Conservation (phyloP, 2,797 vertebrate species). For the Merluccius polli region DNA sequence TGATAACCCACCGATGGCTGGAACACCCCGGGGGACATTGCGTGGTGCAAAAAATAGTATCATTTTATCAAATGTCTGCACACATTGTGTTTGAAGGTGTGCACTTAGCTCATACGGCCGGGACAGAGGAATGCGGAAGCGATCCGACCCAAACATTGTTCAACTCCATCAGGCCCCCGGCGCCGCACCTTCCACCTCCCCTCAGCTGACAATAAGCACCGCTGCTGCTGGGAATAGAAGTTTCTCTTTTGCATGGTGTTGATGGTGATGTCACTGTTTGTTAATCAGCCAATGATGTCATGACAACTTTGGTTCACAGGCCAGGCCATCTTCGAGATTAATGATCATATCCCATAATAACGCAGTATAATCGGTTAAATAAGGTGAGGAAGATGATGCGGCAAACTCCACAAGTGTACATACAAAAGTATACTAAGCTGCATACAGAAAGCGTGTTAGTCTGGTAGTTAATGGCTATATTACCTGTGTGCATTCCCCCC, state of each 20-base stretch:
- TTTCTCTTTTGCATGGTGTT: background rate
- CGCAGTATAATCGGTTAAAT: background rate
- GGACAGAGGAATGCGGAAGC: slow-evolving; percentile 1
- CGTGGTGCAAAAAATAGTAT: slow-evolving; percentile 16
- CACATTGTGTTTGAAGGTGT: background rate
- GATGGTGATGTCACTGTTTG: too few relatives aligned
- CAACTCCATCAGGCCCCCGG: background rate
- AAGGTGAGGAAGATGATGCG: background rate
- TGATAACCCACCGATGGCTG: slow-evolving; percentile 37
- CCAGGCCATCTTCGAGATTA: background rate
- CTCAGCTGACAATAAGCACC: background rate
- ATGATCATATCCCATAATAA: background rate
- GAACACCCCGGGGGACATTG: slow-evolving; percentile 35
- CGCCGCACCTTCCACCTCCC: background rate
- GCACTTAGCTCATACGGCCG: background rate
- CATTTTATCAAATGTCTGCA: too few relatives aligned
- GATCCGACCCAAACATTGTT: background rate
- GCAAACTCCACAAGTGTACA: background rate
- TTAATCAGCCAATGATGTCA: too few relatives aligned
- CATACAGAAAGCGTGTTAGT: background rate
- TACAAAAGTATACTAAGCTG: background rate
- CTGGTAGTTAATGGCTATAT: slow-evolving; percentile 35
- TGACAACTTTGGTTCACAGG: background rate
- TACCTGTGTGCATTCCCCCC: slow-evolving; percentile 22
- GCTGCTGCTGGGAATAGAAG: background rate